phyloP scores from a whole-genome alignment of 2,888 invertebrate species.

The Drosophila stalkeri region DNA sequence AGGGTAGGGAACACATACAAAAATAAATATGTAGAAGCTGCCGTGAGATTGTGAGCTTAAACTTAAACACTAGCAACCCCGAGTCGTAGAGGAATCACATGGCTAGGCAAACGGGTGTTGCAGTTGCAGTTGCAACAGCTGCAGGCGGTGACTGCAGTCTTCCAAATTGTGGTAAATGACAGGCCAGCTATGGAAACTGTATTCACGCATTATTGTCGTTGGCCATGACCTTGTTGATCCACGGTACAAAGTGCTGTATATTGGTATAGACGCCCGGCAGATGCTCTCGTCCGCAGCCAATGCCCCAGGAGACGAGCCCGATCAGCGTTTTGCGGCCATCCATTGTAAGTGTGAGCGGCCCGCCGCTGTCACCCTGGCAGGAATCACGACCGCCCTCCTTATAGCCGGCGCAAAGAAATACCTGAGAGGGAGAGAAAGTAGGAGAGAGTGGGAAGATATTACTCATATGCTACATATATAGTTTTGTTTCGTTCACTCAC shows the following conservation, averaged over 20 bases:
- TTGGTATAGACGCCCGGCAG: constrained; percentile 96
- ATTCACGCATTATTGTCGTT: constrained; percentile 84
- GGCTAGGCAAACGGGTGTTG: constrained; percentile 59
- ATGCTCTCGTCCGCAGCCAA: constrained; percentile 95
- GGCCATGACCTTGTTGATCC: constrained; percentile 93
- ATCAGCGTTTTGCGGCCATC: constrained; percentile 95
- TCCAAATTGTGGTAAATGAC: constrained; percentile 43
- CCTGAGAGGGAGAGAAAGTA: constrained; percentile 23
- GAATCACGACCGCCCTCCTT: constrained; percentile 93
- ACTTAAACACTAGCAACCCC: constrained; percentile 83
- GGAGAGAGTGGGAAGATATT: background rate
- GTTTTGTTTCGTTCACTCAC: constrained; percentile 82
- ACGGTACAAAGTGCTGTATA: constrained; percentile 96
- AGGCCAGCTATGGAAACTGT: background rate
- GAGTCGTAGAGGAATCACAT: constrained; percentile 81
- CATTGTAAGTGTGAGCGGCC: constrained; percentile 93
- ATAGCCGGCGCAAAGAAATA: constrained; percentile 96
- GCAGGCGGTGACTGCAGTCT: constrained; percentile 62
- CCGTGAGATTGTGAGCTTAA: constrained; percentile 22
- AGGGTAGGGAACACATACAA: background rate
- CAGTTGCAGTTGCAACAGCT: constrained; percentile 30
- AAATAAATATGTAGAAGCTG: constrained; percentile 49
- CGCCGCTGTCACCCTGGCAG: constrained; percentile 92
- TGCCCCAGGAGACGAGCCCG: constrained; percentile 95
- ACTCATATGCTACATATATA: background rate